phyloP scores from a whole-genome alignment of 2,888 invertebrate species.

The Seira ritae region DNA sequence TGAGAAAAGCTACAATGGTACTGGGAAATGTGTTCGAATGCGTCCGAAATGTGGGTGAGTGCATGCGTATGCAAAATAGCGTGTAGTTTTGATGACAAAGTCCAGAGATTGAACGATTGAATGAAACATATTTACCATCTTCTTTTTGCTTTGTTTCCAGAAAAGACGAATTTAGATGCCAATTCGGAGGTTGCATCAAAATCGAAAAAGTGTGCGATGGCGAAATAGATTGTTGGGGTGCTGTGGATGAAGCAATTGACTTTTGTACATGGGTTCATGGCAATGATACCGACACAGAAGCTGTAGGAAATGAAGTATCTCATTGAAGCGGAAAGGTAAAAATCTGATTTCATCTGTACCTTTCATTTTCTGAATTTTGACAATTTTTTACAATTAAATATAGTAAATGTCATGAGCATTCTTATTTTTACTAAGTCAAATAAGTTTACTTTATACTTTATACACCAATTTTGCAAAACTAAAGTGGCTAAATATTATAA shows the following conservation, averaged over 20 bases:
- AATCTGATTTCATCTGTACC: too few species aligned
- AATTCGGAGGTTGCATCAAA: conserved; percentile 71
- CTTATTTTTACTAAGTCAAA: too few species aligned
- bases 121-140: not conserved
- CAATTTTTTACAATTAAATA: not conserved
- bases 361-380: not conserved
- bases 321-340: too few species aligned
- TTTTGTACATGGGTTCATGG: conserved; percentile 69
- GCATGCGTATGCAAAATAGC: too few species aligned
- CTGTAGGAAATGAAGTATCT: not conserved
- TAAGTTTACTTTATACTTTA: too few species aligned
- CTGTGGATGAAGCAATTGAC: conserved; percentile 70
- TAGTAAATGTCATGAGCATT: too few species aligned
- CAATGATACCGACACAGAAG: conserved; percentile 52
- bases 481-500: too few species aligned
- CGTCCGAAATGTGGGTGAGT: conserved; percentile 61
- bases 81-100: not conserved
- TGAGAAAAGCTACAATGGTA: conserved; percentile 43
- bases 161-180: conserved; percentile 69
- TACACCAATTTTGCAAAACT: too few species aligned
- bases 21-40: conserved; percentile 61
- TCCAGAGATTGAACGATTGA: not conserved
- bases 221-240: conserved; percentile 70
- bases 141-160: conserved; percentile 21
- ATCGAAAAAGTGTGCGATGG: conserved; percentile 69